Percentiles rank a stretch among this genome's conserved stretches.
Conservation (phyloP, 1,140 invertebrate species). For the Eumeta japonica region DNA sequence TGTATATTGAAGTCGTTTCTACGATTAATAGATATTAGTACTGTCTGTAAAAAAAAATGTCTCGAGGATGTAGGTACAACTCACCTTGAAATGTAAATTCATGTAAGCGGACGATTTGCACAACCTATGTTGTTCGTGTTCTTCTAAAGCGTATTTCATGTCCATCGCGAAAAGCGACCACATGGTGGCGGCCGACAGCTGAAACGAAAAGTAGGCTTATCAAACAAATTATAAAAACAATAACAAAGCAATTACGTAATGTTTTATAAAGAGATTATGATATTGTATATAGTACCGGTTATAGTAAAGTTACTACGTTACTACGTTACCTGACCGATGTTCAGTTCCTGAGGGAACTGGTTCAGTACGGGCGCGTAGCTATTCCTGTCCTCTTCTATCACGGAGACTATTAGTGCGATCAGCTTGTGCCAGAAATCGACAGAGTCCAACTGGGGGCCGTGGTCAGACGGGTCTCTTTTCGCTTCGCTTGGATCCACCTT, state of each 20-base stretch:
- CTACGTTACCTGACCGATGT: conserved; percentile 84
- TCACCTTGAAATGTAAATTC: conserved; percentile 95
- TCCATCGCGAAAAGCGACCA: conserved; percentile 97
- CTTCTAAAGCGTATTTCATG: conserved; percentile 96
- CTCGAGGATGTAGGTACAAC: no score
- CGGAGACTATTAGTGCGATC: conserved; percentile 95
- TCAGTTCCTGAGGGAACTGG: conserved; percentile 92
- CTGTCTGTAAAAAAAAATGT: no score
- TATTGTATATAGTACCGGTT: no score
- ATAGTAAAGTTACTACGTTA: no score
- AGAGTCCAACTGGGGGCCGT: conserved; percentile 85
- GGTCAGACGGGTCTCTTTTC: conserved; percentile 84
- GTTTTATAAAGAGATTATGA: background rate
- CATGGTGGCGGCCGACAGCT: conserved; percentile 95
- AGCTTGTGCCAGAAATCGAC: conserved; percentile 99
- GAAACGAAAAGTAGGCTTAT: no score
- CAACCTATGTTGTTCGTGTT: conserved; percentile 92
- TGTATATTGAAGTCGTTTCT: no score
- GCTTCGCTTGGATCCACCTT: conserved; percentile 84
- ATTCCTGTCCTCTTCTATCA: conserved; percentile 98
- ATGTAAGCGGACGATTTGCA: conserved; percentile 99
- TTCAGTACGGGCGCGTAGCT: conserved; percentile 98
- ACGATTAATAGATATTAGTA: no score
- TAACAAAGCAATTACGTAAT: no score
- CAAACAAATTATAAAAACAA: conserved; percentile 5